Evolutionary conservation across 2,113 vertebrate species (phyloP).

Genomic region (Panurus biarmicus): DNA sequence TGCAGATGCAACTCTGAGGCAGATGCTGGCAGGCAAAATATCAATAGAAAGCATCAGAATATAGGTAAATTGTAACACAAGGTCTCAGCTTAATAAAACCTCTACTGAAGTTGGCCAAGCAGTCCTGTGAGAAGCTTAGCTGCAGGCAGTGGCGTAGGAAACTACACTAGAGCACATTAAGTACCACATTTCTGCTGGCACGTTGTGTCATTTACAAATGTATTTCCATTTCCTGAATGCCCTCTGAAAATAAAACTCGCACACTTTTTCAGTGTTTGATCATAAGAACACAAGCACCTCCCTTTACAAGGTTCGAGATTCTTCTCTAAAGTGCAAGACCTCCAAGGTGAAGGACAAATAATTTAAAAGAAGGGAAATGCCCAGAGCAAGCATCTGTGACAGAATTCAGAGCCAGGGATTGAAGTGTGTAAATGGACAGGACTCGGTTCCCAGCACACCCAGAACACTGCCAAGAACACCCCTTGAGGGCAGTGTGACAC

Average conservation of each 20-base stretch:
- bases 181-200: neutral
- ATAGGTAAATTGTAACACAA: neutral
- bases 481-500: constrained; percentile 38
- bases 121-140: neutral
- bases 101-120: neutral
- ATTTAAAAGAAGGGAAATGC: neutral
- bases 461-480: neutral
- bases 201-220: constrained; percentile 35
- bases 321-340: neutral
- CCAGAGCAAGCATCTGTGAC: neutral
- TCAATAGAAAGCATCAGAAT: neutral
- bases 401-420: neutral
- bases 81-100: neutral
- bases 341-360: neutral
- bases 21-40: neutral
- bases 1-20: neutral
- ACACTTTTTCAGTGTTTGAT: constrained; percentile 44
- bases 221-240: constrained; percentile 67
- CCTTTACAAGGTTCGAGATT: neutral
- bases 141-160: neutral
- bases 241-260: constrained; percentile 59
- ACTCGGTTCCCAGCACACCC: neutral
- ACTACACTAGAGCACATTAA: neutral
- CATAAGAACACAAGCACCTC: constrained; percentile 34
- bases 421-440: rapidly evolving